Conservation (phyloP, 2,888 invertebrate genomes). For the Cinara cedri region DNA sequence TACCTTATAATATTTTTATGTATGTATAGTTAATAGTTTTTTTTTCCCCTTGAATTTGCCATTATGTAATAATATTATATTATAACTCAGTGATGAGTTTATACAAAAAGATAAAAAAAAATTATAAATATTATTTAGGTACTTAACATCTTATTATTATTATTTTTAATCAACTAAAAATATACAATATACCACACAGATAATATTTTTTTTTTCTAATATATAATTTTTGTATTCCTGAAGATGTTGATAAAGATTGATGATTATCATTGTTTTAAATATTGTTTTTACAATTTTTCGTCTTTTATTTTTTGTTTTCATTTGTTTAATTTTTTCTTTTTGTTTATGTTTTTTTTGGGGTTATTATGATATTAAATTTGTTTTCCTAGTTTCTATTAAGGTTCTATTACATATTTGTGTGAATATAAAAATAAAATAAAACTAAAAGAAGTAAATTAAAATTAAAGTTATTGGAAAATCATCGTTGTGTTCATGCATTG, state of each 20-base stretch:
- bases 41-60: neutral
- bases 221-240: slow-evolving; percentile 30
- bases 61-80: neutral
- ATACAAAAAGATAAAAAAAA: too few species aligned
- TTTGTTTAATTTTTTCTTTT: slow-evolving; percentile 42
- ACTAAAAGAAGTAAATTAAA: slow-evolving; percentile 43
- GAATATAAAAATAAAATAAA: slow-evolving; percentile 49
- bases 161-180: neutral
- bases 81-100: neutral
- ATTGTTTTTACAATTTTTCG: slow-evolving; percentile 34
- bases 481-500: neutral
- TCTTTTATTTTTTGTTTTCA: slow-evolving; percentile 16
- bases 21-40: slow-evolving; percentile 25
- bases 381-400: slow-evolving; percentile 28
- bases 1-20: slow-evolving; percentile 48
- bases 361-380: slow-evolving; percentile 47
- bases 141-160: too few species aligned
- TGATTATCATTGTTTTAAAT: slow-evolving; percentile 14
- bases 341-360: slow-evolving; percentile 52
- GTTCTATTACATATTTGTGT: slow-evolving; percentile 45
- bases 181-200: too few species aligned
- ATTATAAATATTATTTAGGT: too few species aligned
- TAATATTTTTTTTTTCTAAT: too few species aligned
- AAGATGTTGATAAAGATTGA: too few species aligned
- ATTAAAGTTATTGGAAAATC: slow-evolving; percentile 45